Percentiles rank a stretch among this genome's conserved stretches.
Conservation (phyloP, 2,113 vertebrate genomes). For the Elanus axillaris region DNA sequence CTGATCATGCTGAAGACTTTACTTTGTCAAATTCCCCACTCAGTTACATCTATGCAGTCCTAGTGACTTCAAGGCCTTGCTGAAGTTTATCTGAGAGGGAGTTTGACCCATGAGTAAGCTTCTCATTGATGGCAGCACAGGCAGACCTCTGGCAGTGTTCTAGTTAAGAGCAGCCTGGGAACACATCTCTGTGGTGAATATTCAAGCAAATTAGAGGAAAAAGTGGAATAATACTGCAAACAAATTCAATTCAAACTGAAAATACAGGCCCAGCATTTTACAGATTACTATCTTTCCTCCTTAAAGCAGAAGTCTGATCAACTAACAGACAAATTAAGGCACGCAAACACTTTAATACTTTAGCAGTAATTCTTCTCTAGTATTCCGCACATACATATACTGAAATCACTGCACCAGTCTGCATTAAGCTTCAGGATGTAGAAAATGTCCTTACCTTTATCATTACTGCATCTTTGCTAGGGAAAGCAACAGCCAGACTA, state of each 20-base stretch:
- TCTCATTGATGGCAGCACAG: neutral
- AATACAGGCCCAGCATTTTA: neutral
- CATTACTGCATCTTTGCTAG: neutral
- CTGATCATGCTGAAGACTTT: neutral
- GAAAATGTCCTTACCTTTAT: neutral
- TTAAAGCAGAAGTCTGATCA: slow-evolving; percentile 4
- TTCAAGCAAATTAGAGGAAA: slow-evolving; percentile 32
- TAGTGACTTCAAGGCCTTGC: slow-evolving; percentile 1
- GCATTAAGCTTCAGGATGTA: neutral
- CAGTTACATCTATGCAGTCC: neutral
- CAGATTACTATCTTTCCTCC: neutral
- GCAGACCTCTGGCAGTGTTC: slow-evolving; percentile 48
- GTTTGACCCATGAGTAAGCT: neutral
- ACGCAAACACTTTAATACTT: neutral
- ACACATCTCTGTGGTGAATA: neutral
- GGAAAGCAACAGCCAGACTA: neutral
- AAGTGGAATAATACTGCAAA: neutral
- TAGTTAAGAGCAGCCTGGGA: slow-evolving; percentile 29
- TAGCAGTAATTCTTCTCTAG: neutral
- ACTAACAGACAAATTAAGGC: neutral
- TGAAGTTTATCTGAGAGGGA: neutral
- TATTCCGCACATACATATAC: neutral
- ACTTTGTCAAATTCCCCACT: neutral
- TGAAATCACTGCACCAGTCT: neutral
- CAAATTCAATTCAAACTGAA: neutral